Evolutionary conservation across 2,888 invertebrate genomes (phyloP).

Genomic region (Brachyopa scutellaris): DNA sequence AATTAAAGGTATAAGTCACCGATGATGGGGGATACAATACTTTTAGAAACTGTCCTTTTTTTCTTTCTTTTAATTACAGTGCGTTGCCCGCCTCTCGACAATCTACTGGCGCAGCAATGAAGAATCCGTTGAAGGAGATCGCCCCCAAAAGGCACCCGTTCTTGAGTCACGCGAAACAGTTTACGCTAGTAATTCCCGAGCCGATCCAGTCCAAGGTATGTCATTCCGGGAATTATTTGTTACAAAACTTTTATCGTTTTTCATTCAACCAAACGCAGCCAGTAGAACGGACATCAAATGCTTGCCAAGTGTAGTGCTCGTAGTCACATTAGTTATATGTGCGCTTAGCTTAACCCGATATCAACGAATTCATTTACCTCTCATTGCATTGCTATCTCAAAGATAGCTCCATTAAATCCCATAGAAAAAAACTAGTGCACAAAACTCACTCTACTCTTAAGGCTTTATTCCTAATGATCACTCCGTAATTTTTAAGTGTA

Average conservation of each 20-base stretch:
- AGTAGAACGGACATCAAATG: conserved; percentile 65
- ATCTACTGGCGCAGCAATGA: conserved; percentile 89
- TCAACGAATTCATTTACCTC: conserved; percentile 61
- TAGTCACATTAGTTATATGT: conserved; percentile 56
- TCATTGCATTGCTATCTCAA: conserved; percentile 50
- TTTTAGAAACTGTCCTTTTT: no score
- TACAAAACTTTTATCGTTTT: conserved; percentile 82
- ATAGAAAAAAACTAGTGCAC: conserved; percentile 35
- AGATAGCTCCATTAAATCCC: conserved; percentile 67
- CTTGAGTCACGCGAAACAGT: conserved; percentile 87
- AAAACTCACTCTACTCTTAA: conserved; percentile 29
- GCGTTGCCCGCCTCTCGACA: conserved; percentile 87
- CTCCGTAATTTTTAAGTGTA: conserved; percentile 44
- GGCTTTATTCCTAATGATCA: conserved; percentile 44
- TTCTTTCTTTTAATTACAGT: conserved; percentile 80
- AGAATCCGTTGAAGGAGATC: conserved; percentile 88
- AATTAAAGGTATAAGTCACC: conserved; percentile 84
- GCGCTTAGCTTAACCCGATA: conserved; percentile 60
- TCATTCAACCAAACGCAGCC: conserved; percentile 82
- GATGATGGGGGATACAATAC: conserved; percentile 39
- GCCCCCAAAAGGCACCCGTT: conserved; percentile 86
- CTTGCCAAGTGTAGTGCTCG: conserved; percentile 63
- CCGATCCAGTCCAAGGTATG: conserved; percentile 88
- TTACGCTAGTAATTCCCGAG: conserved; percentile 83
- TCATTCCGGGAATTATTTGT: conserved; percentile 82